Evolutionary conservation across 2,888 invertebrate genomes (phyloP), one percentile per base, ranked within the genome.

Genomic region (Ormia ochracea): DNA sequence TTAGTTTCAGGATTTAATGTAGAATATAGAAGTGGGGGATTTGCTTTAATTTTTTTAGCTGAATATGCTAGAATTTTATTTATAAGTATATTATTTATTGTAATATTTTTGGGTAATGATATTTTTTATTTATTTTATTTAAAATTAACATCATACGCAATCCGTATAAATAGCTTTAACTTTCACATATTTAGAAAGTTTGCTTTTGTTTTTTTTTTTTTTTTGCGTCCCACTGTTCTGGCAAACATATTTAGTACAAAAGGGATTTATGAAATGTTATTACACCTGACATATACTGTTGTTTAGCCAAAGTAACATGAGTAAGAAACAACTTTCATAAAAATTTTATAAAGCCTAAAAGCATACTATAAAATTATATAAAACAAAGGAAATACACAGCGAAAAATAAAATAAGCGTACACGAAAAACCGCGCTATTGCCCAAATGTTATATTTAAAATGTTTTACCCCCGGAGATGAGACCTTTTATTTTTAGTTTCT

Each of bases 291-390:
- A 63, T n/a, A 50, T 28, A 4, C 31, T 26, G 14, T 56, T 59
- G 66, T 33, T 36, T 50, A 61, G 56, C 14, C 26, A 36, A 26
- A 63, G 23, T 48, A 19, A 58, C 23, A 9, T 1, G 38, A 19
- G 36, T 45, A 21, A 17, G 23, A 58, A 38, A 14, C 31, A 31
- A 31, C 14, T 48, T 31, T 48, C 66, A 76, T 76, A 72, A 72
- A 76, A 80, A 72, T 43, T 76, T 4, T 56, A 76, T 43, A 43
- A 68, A 68, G 76, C 80, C 76, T 76, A 80, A 80, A 76, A 76
- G 80, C 80, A 80, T 43, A 48, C 63, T 50, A 80, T 68, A 48
- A 76, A 72, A 72, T 61, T 41, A 41, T 48, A 74, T 58, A 58
- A 68, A 63, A 45, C 63, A 68, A 73, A 38, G 33, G 38, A 68